These are phyloP conservation scores for Miniopterus natalensis DNA, from an alignment of 2,113 vertebrate species.

Conservation along the genomic window DNA sequence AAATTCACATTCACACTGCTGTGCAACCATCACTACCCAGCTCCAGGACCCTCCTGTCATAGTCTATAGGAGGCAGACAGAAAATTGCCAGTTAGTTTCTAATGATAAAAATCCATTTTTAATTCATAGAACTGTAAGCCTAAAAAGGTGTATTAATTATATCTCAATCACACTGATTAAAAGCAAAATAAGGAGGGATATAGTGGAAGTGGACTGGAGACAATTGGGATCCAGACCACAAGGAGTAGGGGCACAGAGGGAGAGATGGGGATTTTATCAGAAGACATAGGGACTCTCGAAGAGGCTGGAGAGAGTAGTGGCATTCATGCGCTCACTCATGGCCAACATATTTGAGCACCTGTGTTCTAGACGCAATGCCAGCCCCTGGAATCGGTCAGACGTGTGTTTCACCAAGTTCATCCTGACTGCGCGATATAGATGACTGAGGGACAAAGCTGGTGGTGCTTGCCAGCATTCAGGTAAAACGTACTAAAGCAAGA, in stretches of 20 bases:
- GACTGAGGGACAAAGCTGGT: fast-evolving
- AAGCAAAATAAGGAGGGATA: background rate
- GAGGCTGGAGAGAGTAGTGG: background rate
- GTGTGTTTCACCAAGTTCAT: background rate
- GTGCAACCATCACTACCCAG: background rate
- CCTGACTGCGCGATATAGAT: too few species aligned
- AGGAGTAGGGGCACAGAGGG: background rate
- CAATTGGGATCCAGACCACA: background rate
- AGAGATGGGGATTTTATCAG: background rate
- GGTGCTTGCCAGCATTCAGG: background rate
- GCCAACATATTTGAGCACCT: background rate
- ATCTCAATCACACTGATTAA: background rate
- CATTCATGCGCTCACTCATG: background rate
- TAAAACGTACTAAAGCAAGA: background rate
- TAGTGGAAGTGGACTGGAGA: background rate
- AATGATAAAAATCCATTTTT: background rate
- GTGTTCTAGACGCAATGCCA: background rate
- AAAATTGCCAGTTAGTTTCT: background rate
- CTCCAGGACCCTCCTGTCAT: background rate
- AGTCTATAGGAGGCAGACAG: background rate
- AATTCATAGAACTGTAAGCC: background rate
- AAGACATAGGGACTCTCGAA: background rate
- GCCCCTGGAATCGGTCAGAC: background rate
- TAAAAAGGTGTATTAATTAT: background rate
- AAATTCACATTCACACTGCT: too few species aligned